A percentile compares a stretch with the other conserved stretches of the same genome.
Conservation (phyloP, 2,888 invertebrate species). For the Caenorhabditis angaria region DNA sequence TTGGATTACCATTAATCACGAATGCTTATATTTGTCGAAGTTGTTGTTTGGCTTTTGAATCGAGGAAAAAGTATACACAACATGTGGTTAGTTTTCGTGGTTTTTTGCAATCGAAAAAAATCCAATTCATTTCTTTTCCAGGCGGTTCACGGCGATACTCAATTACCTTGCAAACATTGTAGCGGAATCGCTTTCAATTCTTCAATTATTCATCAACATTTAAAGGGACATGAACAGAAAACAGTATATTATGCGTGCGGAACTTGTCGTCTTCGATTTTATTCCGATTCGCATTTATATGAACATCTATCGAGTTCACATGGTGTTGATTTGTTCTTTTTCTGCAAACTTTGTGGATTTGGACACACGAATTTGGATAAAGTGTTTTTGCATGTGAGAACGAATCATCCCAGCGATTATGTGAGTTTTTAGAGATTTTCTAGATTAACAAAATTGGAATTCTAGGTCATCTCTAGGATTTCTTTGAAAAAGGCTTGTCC, state of each 20-base stretch:
- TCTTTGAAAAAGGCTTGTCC: too few species aligned
- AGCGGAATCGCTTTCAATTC: conserved; percentile 38
- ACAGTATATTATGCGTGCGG: conserved; percentile 33
- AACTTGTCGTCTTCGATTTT: conserved; percentile 23
- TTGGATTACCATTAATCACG: conserved; percentile 22
- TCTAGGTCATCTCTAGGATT: too few species aligned
- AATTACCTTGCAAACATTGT: conserved; percentile 23
- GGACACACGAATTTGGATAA: conserved; percentile 16
- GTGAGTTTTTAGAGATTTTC: neutral
- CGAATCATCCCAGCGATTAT: neutral
- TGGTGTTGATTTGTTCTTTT: conserved; percentile 23
- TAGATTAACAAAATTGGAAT: too few species aligned
- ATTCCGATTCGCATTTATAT: conserved; percentile 24
- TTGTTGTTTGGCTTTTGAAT: conserved; percentile 42
- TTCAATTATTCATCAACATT: conserved; percentile 17
- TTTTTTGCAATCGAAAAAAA: neutral
- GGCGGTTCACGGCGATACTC: conserved; percentile 27
- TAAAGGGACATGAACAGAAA: conserved; percentile 13
- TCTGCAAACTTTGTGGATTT: conserved; percentile 38
- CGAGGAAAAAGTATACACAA: neutral
- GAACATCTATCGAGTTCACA: conserved; percentile 27
- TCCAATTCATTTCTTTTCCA: conserved; percentile 9
- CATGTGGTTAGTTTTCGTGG: conserved; percentile 29
- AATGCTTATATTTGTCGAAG: conserved; percentile 30
- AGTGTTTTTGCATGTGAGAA: conserved; percentile 12